A percentile compares a stretch with the other conserved stretches of the same genome.
Evolutionary conservation across 2,113 vertebrate genomes (phyloP).

Genomic region (Thalassoma bifasciatum): DNA sequence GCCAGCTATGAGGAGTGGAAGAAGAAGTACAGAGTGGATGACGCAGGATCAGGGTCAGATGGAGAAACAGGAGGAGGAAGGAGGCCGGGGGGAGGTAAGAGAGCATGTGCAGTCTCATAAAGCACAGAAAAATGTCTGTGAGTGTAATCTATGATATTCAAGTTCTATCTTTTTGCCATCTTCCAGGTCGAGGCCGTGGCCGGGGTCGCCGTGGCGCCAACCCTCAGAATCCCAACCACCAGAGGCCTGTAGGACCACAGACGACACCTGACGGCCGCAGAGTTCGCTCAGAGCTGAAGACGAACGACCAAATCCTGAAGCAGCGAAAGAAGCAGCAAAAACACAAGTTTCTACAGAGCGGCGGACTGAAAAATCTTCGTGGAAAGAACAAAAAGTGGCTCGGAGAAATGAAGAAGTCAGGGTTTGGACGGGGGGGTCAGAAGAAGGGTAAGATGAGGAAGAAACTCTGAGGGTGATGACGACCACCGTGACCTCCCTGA

Average conservation of each 20-base stretch:
- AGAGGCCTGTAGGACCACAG: constrained; percentile 1
- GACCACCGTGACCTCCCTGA: not conserved
- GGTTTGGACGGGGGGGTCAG: constrained; percentile 85
- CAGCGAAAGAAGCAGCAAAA: constrained; percentile 87
- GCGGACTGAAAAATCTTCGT: constrained; percentile 87
- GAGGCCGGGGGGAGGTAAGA: constrained; percentile 34
- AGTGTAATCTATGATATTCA: too few species aligned
- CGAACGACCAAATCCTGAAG: constrained; percentile 91
- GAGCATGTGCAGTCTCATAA: not conserved
- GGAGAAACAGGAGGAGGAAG: constrained; percentile 65
- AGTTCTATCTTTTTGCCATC: not conserved
- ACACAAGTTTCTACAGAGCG: constrained; percentile 90
- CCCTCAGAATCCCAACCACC: constrained; percentile 24
- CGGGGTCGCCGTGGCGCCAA: not conserved
- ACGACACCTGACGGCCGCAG: constrained; percentile 49
- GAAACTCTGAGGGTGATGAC: constrained; percentile 79
- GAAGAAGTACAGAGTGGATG: constrained; percentile 93
- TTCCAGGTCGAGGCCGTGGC: constrained; percentile 59
- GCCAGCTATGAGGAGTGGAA: constrained; percentile 97
- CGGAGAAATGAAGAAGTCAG: constrained; percentile 86
- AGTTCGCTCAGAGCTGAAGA: constrained; percentile 88
- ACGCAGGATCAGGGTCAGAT: constrained; percentile 82
- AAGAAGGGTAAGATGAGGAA: constrained; percentile 95
- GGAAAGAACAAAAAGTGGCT: constrained; percentile 79
- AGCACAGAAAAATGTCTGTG: too few species aligned